These are phyloP conservation scores for Spheniscus mendiculus DNA, from an alignment of 2,113 vertebrate genomes.

Conservation along the genomic window DNA sequence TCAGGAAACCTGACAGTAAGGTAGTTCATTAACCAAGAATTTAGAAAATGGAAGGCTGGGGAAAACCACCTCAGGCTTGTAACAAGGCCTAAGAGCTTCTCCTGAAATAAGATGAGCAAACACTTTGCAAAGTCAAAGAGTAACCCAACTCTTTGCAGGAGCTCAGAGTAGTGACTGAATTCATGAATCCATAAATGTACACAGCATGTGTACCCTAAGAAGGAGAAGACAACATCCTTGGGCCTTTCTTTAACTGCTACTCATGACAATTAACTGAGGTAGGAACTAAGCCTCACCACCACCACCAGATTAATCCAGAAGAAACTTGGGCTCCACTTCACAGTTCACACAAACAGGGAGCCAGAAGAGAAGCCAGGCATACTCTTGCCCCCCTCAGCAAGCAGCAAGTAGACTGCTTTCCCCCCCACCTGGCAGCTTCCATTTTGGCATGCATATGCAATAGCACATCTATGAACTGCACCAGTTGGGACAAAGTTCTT, in stretches of 20 bases:
- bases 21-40: not conserved
- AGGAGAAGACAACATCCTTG: accelerated
- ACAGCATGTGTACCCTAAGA: not conserved
- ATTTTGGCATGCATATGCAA: not conserved
- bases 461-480: not conserved
- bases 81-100: not conserved
- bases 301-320: not conserved
- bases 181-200: not conserved
- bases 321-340: not conserved
- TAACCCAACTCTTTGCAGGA: not conserved
- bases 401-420: not conserved
- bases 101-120: not conserved
- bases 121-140: not conserved
- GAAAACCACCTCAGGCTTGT: not conserved
- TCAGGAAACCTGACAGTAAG: not conserved
- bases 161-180: not conserved
- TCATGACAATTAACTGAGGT: not conserved
- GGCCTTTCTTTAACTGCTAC: not conserved
- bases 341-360: not conserved
- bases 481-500: not conserved
- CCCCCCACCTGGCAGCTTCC: not conserved
- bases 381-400: not conserved
- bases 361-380: not conserved
- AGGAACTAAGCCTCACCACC: not conserved
- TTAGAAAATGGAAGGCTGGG: not conserved